A percentile compares a stretch with the other conserved stretches of the same genome.
Evolutionary conservation across 2,797 vertebrate genomes (phyloP).

Genomic region (Hylomyscus alleni): DNA sequence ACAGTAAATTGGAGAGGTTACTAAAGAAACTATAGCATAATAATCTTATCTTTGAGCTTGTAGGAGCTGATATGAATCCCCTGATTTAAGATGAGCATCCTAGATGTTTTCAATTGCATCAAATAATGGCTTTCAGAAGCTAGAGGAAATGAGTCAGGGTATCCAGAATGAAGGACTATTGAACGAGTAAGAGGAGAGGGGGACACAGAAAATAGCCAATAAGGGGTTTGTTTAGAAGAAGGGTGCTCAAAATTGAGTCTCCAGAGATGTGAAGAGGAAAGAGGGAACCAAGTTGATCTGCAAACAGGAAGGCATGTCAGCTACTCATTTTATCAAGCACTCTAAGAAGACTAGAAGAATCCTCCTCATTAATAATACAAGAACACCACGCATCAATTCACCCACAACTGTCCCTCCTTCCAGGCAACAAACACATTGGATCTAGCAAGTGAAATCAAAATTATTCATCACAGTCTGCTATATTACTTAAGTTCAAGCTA

Average conservation of each 20-base stretch:
- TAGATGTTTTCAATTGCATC: conserved; percentile 25
- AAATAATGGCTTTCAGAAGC: conserved; percentile 69
- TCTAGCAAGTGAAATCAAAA: conserved; percentile 68
- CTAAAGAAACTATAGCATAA: not conserved
- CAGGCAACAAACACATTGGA: conserved; percentile 66
- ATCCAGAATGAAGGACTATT: conserved; percentile 74
- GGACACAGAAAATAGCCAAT: conserved; percentile 59
- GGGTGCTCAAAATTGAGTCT: conserved; percentile 19
- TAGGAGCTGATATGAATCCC: not conserved
- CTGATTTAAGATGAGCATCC: not conserved
- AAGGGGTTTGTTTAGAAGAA: conserved; percentile 65
- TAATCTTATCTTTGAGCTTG: not conserved
- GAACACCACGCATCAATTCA: conserved; percentile 57
- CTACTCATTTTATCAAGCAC: not conserved
- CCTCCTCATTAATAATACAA: conserved; percentile 41
- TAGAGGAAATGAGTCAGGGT: conserved; percentile 68
- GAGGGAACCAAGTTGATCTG: not conserved
- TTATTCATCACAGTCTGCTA: conserved; percentile 52
- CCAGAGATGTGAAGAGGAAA: conserved; percentile 57
- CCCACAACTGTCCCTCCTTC: conserved; percentile 18
- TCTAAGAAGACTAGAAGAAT: conserved; percentile 28
- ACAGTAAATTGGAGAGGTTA: not conserved
- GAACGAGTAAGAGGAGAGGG: conserved; percentile 19
- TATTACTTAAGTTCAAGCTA: conserved; percentile 69
- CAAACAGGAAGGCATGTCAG: conserved; percentile 35